Evolutionary conservation across 2,113 vertebrate species (phyloP).

Genomic region (Cephalopterus ornatus): DNA sequence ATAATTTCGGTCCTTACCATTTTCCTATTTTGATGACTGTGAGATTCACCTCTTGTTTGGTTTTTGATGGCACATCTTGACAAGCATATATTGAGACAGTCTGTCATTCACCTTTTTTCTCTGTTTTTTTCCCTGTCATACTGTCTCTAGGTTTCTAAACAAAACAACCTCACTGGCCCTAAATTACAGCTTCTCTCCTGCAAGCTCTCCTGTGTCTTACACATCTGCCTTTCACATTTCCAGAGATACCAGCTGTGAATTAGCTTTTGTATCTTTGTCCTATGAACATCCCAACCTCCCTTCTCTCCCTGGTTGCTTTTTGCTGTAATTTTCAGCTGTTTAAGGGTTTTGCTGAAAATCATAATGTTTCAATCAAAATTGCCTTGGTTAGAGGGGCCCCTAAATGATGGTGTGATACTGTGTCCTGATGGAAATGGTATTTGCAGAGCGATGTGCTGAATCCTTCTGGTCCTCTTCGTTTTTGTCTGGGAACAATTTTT

Average conservation of each 20-base stretch:
- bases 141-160: not conserved
- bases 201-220: not conserved
- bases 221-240: constrained; percentile 39
- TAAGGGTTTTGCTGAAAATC: not conserved
- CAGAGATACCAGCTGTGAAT: constrained; percentile 33
- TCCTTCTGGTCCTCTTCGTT: not conserved
- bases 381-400: not conserved
- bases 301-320: not conserved
- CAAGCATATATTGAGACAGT: not conserved
- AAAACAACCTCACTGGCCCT: not conserved
- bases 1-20: not conserved
- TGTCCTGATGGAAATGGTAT: not conserved
- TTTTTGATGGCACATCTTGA: not conserved
- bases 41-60: not conserved
- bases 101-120: not conserved
- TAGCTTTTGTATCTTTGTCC: not conserved
- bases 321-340: not conserved
- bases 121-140: not conserved
- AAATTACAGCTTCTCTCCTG: not conserved
- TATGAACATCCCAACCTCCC: not conserved
- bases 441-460: not conserved
- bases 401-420: not conserved
- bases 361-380: not conserved
- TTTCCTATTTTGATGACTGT: not conserved
- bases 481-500: constrained; percentile 1